Evolutionary conservation across 2,797 vertebrate genomes (phyloP).

Genomic region (Margarornis squamiger): DNA sequence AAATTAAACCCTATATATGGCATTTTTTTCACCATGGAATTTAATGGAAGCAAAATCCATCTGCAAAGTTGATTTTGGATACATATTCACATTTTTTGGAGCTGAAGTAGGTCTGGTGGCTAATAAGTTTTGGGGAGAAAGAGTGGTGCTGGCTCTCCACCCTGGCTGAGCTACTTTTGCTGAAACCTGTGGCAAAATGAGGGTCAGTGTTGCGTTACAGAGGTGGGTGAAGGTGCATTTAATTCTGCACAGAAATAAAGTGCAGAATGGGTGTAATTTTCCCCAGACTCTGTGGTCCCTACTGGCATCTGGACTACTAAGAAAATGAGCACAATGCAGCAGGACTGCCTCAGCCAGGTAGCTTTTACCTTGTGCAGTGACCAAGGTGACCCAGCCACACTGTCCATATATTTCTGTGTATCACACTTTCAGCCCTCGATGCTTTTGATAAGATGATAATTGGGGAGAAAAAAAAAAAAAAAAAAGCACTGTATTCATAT

Average conservation of each 20-base stretch:
- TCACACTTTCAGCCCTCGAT: background rate
- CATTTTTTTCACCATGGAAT: background rate
- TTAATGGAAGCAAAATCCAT: conserved; percentile 46
- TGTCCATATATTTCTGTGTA: background rate
- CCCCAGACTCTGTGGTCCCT: background rate
- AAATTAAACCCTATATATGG: conserved; percentile 56
- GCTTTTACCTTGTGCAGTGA: background rate
- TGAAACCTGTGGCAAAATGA: background rate
- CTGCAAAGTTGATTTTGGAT: conserved; percentile 48
- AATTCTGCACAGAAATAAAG: background rate
- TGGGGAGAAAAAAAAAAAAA: no score
- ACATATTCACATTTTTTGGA: conserved; percentile 32
- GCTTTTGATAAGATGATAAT: background rate
- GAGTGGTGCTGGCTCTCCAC: background rate
- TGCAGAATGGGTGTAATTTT: background rate
- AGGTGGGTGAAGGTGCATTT: background rate
- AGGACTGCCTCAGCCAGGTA: background rate
- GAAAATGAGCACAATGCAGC: background rate
- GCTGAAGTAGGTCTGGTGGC: conserved; percentile 15
- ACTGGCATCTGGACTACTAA: background rate
- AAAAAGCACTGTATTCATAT: background rate
- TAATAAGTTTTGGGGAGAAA: conserved; percentile 21
- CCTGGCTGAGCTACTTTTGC: background rate
- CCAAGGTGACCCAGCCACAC: background rate
- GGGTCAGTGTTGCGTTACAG: background rate